Evolutionary conservation across 2,797 vertebrate species (phyloP).

Genomic region (Tapera naevia): DNA sequence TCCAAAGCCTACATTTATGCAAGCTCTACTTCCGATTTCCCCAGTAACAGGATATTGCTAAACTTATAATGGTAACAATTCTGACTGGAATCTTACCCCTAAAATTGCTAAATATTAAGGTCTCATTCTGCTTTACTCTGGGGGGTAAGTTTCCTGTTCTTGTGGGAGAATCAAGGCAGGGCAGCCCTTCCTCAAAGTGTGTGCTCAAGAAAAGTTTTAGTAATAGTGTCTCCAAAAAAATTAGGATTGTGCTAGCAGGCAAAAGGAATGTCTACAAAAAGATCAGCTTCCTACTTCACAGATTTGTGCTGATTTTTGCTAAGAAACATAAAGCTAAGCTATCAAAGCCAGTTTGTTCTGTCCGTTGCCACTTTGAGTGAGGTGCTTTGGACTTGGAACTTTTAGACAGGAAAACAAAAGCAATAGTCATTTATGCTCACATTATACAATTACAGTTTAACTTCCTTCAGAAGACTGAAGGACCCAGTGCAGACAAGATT

Average conservation of each 20-base stretch:
- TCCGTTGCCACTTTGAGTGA: not conserved
- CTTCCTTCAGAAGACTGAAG: not conserved
- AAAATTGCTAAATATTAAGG: not conserved
- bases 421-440: not conserved
- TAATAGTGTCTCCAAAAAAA: not conserved
- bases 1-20: not conserved
- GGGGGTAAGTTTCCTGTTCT: not conserved
- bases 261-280: not conserved
- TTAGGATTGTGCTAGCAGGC: not conserved
- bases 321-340: not conserved
- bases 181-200: not conserved
- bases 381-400: not conserved
- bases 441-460: not conserved
- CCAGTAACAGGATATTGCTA: not conserved
- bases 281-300: not conserved
- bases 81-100: not conserved
- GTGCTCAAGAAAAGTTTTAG: not conserved
- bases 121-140: not conserved
- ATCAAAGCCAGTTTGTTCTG: not conserved
- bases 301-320: not conserved
- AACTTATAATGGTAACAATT: not conserved
- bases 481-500: not conserved
- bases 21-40: not conserved
- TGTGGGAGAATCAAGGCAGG: not conserved
- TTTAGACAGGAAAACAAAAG: not conserved